These are phyloP conservation scores for Neotoma lepida DNA, from an alignment of 2,113 vertebrate species.

Conservation along the genomic window DNA sequence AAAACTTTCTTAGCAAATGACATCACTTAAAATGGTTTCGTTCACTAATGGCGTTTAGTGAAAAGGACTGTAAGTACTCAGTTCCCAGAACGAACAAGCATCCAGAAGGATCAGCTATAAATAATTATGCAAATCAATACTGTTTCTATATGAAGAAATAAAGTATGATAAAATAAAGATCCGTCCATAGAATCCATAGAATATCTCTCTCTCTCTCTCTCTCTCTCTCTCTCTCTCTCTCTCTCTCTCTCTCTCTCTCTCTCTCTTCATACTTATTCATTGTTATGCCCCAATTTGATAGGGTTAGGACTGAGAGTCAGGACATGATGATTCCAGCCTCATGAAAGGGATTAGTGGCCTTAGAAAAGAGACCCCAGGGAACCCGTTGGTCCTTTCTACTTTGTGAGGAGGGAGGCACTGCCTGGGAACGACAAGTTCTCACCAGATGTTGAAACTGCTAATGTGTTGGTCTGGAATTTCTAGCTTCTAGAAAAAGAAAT, in stretches of 20 bases:
- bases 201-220: neutral
- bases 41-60: neutral
- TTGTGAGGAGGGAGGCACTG: neutral
- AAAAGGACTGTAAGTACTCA: neutral
- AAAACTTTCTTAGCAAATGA: neutral
- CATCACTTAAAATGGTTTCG: conserved; percentile 44
- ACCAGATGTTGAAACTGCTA: neutral
- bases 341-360: neutral
- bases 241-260: neutral
- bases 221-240: neutral
- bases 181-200: neutral
- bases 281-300: neutral
- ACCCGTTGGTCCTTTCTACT: neutral
- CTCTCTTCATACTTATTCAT: neutral
- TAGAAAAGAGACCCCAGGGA: neutral
- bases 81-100: neutral
- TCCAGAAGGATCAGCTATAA: neutral
- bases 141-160: neutral
- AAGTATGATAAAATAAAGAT: neutral
- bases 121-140: conserved; percentile 21
- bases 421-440: neutral
- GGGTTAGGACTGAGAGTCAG: neutral
- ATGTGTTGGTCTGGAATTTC: neutral
- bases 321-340: neutral
- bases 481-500: neutral